phyloP scores from a whole-genome alignment of 2,113 vertebrate species.

The Bos javanicus region DNA sequence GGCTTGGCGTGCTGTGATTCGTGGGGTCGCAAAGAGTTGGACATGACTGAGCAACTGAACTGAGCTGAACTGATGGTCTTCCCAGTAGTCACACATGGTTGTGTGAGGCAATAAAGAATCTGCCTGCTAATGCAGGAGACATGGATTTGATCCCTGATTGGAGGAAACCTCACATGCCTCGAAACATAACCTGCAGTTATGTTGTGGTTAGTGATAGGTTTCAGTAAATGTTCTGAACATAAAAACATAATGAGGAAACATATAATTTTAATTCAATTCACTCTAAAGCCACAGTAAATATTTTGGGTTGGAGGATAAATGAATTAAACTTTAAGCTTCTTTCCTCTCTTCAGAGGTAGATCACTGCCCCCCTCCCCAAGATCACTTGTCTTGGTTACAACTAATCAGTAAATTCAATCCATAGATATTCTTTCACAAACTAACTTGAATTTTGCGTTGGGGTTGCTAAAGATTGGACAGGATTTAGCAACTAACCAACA shows the following conservation, averaged over 20 bases:
- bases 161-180: neutral
- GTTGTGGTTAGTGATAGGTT: slow-evolving; percentile 37
- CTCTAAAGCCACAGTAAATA: slow-evolving; percentile 1
- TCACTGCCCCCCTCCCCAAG: neutral
- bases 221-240: slow-evolving; percentile 31
- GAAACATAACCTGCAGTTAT: neutral
- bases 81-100: too few relatives aligned
- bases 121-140: neutral
- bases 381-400: neutral
- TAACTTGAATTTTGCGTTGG: neutral
- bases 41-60: neutral
- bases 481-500: neutral
- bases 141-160: neutral
- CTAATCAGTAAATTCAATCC: neutral
- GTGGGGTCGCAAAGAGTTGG: neutral
- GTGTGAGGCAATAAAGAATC: neutral
- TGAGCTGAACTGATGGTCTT: too few relatives aligned
- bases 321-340: slow-evolving; percentile 10
- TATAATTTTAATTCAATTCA: slow-evolving; percentile 37
- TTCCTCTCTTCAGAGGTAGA: neutral
- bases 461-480: neutral
- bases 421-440: neutral
- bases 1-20: neutral
- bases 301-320: slow-evolving; percentile 3
- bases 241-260: slow-evolving; percentile 54